These are phyloP conservation scores for Zaprionus kolodkinae DNA, from an alignment of 1,140 invertebrate genomes.

Conservation along the genomic window DNA sequence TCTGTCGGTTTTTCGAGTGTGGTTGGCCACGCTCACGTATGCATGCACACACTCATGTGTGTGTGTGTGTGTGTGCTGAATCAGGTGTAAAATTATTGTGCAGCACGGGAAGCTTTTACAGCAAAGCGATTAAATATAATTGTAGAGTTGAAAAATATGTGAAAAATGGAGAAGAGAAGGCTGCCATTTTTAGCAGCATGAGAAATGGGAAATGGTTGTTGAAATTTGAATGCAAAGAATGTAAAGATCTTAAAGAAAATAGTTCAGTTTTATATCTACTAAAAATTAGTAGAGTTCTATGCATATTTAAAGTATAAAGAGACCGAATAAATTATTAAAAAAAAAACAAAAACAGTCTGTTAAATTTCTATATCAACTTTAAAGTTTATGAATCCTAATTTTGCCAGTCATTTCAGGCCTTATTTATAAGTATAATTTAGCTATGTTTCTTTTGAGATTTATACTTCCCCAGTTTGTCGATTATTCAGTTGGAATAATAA, in stretches of 20 bases:
- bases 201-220: background rate
- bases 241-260: background rate
- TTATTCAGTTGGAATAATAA: background rate
- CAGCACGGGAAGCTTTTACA: background rate
- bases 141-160: background rate
- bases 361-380: no score
- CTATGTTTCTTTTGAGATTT: no score
- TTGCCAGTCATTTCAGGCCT: no score
- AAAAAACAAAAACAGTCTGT: no score
- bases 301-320: no score
- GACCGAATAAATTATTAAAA: no score
- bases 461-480: background rate
- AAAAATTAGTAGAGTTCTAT: background rate
- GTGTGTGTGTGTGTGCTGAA: conserved; percentile 3
- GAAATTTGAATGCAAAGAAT: background rate
- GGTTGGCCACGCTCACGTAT: background rate
- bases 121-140: conserved; percentile 10
- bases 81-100: conserved; percentile 33
- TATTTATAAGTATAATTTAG: no score
- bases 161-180: background rate
- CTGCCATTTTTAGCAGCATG: background rate
- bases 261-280: background rate
- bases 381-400: no score
- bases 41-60: background rate
- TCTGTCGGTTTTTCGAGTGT: conserved; percentile 10